phyloP scores from a whole-genome alignment of 2,113 vertebrate species.

The Platichthys stellatus region DNA sequence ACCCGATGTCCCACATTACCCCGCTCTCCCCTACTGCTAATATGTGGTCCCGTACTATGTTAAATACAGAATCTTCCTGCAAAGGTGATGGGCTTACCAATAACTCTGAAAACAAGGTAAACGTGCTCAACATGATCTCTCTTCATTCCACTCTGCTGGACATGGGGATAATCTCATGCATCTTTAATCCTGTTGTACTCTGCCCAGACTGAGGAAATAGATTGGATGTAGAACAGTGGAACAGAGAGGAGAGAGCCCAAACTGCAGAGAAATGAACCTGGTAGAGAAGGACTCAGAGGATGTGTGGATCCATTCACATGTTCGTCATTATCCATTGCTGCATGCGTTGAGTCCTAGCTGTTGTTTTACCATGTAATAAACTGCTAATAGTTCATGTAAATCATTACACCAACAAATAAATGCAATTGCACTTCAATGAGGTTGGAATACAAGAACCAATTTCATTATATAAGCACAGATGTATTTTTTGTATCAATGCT shows the following conservation, averaged over 20 bases:
- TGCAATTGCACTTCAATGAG: constrained; percentile 15
- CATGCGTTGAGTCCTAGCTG: constrained; percentile 24
- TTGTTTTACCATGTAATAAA: constrained; percentile 20
- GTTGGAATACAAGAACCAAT: constrained; percentile 4
- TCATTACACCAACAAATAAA: constrained; percentile 43
- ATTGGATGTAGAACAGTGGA: constrained; percentile 48
- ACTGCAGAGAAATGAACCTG: constrained; percentile 21
- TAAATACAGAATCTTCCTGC: constrained; percentile 63
- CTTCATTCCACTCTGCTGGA: constrained; percentile 65
- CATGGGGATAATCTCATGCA: constrained; percentile 70
- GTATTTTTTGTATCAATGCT: constrained; percentile 21
- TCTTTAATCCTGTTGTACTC: constrained; percentile 70
- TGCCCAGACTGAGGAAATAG: constrained; percentile 45
- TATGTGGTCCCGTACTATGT: constrained; percentile 57
- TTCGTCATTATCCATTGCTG: constrained; percentile 31
- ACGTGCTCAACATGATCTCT: constrained; percentile 64
- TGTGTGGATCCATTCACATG: constrained; percentile 15
- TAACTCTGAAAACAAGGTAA: constrained; percentile 70
- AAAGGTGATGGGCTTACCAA: constrained; percentile 55
- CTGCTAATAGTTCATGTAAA: constrained; percentile 44
- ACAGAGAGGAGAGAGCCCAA: not conserved
- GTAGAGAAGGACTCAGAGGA: not conserved
- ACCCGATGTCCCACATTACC: too few relatives aligned
- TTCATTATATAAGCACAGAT: constrained; percentile 20
- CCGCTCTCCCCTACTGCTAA: too few relatives aligned